Conservation (phyloP, 2,888 invertebrate species). For the Eupithecia subfuscata region DNA sequence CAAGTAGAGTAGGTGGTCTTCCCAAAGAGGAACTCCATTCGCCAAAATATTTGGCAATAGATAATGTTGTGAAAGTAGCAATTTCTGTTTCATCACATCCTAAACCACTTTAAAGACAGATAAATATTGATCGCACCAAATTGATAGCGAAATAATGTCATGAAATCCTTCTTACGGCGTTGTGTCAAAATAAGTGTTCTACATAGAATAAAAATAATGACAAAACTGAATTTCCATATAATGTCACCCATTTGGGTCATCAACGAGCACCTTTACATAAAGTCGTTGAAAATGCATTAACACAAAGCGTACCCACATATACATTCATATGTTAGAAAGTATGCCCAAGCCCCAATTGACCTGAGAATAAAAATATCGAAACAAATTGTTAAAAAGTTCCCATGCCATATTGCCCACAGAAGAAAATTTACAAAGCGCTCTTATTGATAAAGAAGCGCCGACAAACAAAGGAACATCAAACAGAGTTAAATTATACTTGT, state of each 20-base stretch:
- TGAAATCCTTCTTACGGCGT: neutral
- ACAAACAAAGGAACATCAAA: neutral
- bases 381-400: neutral
- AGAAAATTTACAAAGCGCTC: neutral
- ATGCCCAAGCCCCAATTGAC: neutral
- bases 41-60: neutral
- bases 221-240: neutral
- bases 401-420: neutral
- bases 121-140: conserved; percentile 10
- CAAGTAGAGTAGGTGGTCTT: neutral
- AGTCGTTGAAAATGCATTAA: neutral
- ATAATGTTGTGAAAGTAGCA: conserved; percentile 3
- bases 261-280: neutral
- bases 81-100: conserved; percentile 3
- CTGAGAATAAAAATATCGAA: neutral
- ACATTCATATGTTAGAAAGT: neutral
- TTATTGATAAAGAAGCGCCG: neutral
- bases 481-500: neutral
- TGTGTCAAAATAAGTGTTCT: neutral
- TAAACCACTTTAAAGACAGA: neutral
- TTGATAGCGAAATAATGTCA: conserved; percentile 5
- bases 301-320: neutral
- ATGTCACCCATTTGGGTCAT: neutral
- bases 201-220: neutral
- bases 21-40: neutral